Evolutionary conservation across 2,888 invertebrate species (phyloP), one percentile per base, ranked within the genome.

Genomic region (Entomobrya proxima): DNA sequence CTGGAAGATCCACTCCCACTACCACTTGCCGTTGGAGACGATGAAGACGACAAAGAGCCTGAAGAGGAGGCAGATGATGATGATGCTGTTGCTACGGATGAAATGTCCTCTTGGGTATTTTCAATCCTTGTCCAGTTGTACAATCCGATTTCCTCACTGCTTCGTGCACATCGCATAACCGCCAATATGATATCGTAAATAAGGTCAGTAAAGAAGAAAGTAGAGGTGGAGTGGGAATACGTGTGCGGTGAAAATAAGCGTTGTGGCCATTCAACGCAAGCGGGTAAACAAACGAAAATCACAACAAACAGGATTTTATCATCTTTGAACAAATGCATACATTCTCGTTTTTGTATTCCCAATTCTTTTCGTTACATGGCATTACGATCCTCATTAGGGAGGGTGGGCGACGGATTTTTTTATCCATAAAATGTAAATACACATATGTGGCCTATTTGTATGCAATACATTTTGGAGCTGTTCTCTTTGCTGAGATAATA

Each of bases 61-160:
- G 61, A 35, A 58, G 44, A 27, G 35, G 75, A 5, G 37, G 75
- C 35, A 4, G 67, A 24, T 15, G 80, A 72, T 30, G 79, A 67
- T 30, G 58, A 44, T 75, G 61, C 52, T 64, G 27, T 50, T 69
- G 58, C 77, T 37, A 40, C 69, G 61, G 83, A 84, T 58, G 84
- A 75, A 79, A 67, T 69, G 84, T 79, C 74, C 80, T 77, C 84
- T 50, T 78, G 84, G 80, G 83, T 76, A 77, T 78, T 75, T 75
- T 83, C 84, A 76, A 85, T 82, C 80, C 80, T 84, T 69, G 84
- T 87, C 87, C 87, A 87, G 77, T 85, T 87, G 69, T 76, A 81
- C 69, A 84, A 77, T 77, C 84, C 84, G 84, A 84, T 77, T 84
- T 84, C 84, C 84, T 84, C 84, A 69, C 84, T 84, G 69, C 58